These are phyloP conservation scores for Aphodius sticticus DNA, from an alignment of 2,888 invertebrate genomes.

Conservation along the genomic window DNA sequence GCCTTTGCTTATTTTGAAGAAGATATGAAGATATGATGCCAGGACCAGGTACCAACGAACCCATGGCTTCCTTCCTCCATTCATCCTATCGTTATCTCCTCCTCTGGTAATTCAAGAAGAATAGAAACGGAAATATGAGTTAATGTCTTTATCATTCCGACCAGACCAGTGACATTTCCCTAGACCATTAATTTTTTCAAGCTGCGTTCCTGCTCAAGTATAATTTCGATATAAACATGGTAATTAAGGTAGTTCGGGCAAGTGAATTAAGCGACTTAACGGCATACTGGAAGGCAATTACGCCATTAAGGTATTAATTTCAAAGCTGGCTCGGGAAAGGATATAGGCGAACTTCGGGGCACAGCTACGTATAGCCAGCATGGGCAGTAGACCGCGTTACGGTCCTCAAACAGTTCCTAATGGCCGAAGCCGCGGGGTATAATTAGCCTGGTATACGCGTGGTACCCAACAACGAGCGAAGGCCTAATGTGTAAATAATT, in stretches of 20 bases:
- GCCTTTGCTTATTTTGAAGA: too few species aligned
- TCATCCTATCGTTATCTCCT: too few species aligned
- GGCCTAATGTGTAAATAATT: background rate
- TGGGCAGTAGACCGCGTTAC: background rate
- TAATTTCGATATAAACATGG: background rate
- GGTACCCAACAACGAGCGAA: background rate
- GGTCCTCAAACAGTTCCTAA: background rate
- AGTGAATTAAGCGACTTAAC: constrained; percentile 45
- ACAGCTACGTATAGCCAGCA: background rate
- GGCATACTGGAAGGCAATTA: constrained; percentile 47
- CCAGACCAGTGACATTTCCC: background rate
- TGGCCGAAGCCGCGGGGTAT: background rate
- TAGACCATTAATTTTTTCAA: background rate
- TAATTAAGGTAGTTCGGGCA: background rate
- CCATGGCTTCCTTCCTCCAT: too few species aligned
- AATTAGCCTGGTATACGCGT: background rate
- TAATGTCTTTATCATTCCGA: background rate
- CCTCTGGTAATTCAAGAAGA: background rate
- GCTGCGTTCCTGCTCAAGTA: background rate
- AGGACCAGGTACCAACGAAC: too few species aligned
- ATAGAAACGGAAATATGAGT: background rate
- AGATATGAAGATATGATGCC: too few species aligned
- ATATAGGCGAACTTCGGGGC: background rate
- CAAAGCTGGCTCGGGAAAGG: constrained; percentile 42
- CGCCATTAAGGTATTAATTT: constrained; percentile 60